Conservation (phyloP, 2,113 vertebrate species). For the Riparia riparia region DNA sequence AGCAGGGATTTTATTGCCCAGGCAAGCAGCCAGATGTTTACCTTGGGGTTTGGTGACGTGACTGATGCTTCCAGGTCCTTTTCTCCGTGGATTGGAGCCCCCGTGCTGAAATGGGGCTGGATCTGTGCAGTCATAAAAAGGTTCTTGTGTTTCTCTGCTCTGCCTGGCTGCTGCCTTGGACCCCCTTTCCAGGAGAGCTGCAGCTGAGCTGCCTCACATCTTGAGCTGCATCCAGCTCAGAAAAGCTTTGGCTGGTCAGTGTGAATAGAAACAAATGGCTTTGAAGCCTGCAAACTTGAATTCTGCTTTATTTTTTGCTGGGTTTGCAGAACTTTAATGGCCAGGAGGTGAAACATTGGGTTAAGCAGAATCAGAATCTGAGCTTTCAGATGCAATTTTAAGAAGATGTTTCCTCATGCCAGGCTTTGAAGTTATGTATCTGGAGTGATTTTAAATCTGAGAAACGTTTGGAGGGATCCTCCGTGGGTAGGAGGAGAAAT, state of each 20-base stretch:
- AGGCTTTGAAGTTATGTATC: background rate
- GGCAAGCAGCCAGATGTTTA: conserved; percentile 4
- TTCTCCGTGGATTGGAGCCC: background rate
- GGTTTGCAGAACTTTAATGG: conserved; percentile 17
- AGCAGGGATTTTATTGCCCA: background rate
- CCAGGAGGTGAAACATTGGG: background rate
- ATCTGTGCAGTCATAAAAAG: conserved; percentile 10
- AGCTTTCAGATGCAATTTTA: background rate
- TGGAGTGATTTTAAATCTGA: background rate
- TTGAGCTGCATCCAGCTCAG: conserved; percentile 47
- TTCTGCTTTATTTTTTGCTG: conserved; percentile 45
- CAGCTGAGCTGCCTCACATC: background rate
- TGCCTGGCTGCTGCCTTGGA: conserved; percentile 30
- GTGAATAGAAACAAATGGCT: conserved; percentile 8
- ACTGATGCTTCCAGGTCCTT: conserved; percentile 2
- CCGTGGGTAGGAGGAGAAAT: background rate
- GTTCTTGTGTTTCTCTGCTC: conserved; percentile 18
- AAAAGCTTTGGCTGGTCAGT: conserved; percentile 27
- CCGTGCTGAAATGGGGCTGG: background rate
- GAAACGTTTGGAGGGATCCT: background rate
- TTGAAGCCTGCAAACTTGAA: background rate
- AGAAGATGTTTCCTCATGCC: background rate
- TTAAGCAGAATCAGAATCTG: background rate
- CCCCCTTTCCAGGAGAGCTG: conserved; percentile 8
- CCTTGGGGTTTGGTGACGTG: conserved; percentile 10